These are phyloP conservation scores for Ernsta delagoae DNA, from an alignment of 2,888 invertebrate species.

Conservation along the genomic window DNA sequence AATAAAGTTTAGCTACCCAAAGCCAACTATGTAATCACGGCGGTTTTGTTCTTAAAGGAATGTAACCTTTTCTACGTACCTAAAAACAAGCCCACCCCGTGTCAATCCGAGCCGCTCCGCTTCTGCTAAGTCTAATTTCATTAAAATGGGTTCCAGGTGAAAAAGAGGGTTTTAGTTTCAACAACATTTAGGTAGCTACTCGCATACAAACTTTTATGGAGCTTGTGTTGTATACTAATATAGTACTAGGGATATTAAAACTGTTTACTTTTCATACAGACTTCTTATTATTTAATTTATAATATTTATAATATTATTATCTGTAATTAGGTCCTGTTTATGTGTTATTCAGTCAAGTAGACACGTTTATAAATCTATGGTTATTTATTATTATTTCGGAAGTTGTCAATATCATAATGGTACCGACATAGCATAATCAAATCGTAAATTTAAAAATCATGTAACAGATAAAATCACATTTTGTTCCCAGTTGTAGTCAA, in stretches of 20 bases:
- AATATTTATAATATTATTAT: no score
- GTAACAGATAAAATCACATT: no score
- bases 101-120: conserved; percentile 40
- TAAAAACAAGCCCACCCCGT: conserved; percentile 41
- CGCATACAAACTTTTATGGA: neutral
- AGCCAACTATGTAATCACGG: conserved; percentile 26
- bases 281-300: no score
- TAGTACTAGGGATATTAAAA: no score
- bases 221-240: neutral
- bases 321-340: neutral
- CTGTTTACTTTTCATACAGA: neutral
- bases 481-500: no score
- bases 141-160: conserved; percentile 38
- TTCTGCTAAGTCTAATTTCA: conserved; percentile 44
- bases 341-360: neutral
- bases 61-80: conserved; percentile 41
- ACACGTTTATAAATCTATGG: neutral
- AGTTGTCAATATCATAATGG: neutral
- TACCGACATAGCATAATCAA: no score
- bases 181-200: conserved; percentile 4
- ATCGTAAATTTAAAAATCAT: no score
- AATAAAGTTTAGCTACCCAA: conserved; percentile 17
- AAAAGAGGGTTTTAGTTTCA: conserved; percentile 18
- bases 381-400: neutral
- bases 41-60: conserved; percentile 33